phyloP scores from a whole-genome alignment of 2,888 invertebrate genomes.

The Cataglyphis albicans region DNA sequence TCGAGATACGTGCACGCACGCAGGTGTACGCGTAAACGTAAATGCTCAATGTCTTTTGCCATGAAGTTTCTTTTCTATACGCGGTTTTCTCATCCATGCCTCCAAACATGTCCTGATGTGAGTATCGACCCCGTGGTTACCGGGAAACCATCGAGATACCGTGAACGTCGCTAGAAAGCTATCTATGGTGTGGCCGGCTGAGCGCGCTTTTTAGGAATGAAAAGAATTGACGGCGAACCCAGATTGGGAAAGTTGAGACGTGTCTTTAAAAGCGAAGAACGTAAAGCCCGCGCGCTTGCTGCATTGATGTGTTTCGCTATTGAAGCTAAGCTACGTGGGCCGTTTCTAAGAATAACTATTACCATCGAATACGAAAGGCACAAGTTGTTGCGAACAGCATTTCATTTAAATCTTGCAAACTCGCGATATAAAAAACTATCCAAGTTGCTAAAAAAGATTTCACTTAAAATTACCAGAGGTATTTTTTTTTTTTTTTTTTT shows the following conservation, averaged over 20 bases:
- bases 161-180: constrained; percentile 72
- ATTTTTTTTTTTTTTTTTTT: background rate
- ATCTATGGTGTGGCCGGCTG: constrained; percentile 76
- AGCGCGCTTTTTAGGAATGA: constrained; percentile 73
- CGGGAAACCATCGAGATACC: constrained; percentile 78
- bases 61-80: constrained; percentile 74
- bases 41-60: constrained; percentile 70
- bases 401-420: background rate
- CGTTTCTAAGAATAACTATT: constrained; percentile 6
- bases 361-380: background rate
- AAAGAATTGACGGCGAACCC: constrained; percentile 73
- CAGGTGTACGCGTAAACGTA: constrained; percentile 72
- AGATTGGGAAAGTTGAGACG: constrained; percentile 73
- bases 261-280: constrained; percentile 57
- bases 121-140: constrained; percentile 79
- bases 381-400: background rate
- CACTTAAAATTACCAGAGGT: background rate
- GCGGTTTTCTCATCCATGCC: constrained; percentile 73
- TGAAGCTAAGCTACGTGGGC: background rate
- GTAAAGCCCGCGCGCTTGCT: constrained; percentile 43
- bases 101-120: constrained; percentile 82
- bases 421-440: background rate
- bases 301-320: background rate
- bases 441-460: background rate
- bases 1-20: constrained; percentile 69